phyloP scores from a whole-genome alignment of 2,888 invertebrate genomes.

The Tribolium freemani region DNA sequence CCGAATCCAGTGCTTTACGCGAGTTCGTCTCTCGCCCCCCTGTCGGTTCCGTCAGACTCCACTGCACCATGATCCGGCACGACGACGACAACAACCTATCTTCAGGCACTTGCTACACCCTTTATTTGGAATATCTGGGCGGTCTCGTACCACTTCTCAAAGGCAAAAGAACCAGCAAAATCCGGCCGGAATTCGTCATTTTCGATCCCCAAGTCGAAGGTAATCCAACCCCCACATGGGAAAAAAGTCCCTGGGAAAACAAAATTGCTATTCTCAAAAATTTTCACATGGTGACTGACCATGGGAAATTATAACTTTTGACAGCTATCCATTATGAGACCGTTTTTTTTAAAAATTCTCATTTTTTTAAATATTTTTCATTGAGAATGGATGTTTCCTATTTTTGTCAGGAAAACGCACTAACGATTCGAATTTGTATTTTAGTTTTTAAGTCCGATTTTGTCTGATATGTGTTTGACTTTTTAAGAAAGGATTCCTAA shows the following conservation, averaged over 20 bases:
- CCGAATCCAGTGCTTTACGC: slow-evolving; percentile 87
- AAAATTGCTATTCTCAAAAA: too few relatives aligned
- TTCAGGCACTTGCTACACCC: slow-evolving; percentile 84
- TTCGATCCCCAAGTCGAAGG: slow-evolving; percentile 92
- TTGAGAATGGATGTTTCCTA: too few relatives aligned
- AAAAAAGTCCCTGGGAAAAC: not conserved
- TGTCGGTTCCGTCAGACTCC: slow-evolving; percentile 85
- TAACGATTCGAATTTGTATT: too few relatives aligned
- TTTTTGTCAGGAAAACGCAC: too few relatives aligned
- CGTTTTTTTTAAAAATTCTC: too few relatives aligned
- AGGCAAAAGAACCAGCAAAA: slow-evolving; percentile 95
- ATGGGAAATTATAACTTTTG: too few relatives aligned
- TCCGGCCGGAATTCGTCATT: slow-evolving; percentile 98
- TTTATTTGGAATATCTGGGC: slow-evolving; percentile 95
- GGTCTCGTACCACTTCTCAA: slow-evolving; percentile 96
- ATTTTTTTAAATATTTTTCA: too few relatives aligned
- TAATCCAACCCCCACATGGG: slow-evolving; percentile 60
- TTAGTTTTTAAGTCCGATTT: too few relatives aligned
- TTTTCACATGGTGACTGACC: too few relatives aligned
- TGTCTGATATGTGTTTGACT: too few relatives aligned
- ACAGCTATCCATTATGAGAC: too few relatives aligned
- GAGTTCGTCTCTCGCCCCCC: slow-evolving; percentile 96
- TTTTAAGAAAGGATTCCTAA: too few relatives aligned
- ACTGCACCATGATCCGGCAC: slow-evolving; percentile 98
- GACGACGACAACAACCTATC: slow-evolving; percentile 83